Percentiles rank a stretch among this genome's conserved stretches.
Conservation (phyloP, 2,888 invertebrate species). For the Serripes groenlandicus region DNA sequence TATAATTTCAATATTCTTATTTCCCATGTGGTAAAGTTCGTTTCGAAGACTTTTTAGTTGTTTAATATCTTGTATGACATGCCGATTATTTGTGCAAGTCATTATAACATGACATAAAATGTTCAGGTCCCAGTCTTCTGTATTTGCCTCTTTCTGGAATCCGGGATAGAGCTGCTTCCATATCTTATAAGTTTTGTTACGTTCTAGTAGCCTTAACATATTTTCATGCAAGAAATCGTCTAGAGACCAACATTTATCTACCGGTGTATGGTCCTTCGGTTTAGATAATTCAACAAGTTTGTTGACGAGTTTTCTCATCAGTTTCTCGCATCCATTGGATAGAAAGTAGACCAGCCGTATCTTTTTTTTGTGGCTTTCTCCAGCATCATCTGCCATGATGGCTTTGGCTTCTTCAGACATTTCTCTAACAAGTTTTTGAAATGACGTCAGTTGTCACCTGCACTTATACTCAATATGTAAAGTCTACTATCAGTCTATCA, state of each 20-base stretch:
- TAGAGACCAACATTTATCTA: neutral
- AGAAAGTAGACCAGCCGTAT: constrained; percentile 7
- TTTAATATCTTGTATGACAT: neutral
- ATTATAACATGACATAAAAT: neutral
- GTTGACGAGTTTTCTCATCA: neutral
- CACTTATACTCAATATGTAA: too few species aligned
- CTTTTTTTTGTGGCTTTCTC: constrained; percentile 1
- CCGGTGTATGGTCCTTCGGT: neutral
- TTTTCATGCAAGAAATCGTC: neutral
- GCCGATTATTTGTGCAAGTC: neutral
- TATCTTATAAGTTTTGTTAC: neutral
- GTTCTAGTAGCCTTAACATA: neutral
- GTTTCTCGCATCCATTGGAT: neutral
- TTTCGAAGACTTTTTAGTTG: neutral
- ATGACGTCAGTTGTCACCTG: too few species aligned
- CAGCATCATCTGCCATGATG: neutral
- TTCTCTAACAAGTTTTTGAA: too few species aligned
- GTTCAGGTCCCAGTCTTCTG: constrained; percentile 3
- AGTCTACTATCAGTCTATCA: too few species aligned
- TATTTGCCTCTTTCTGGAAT: neutral
- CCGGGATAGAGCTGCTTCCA: neutral
- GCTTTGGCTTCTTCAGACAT: too few species aligned
- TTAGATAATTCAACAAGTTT: constrained; percentile 6
- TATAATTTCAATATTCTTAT: neutral
- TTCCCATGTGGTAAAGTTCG: neutral